Base-by-base conservation (phyloP, 2,797 vertebrate species). In the Poecilia wingei region DNA sequence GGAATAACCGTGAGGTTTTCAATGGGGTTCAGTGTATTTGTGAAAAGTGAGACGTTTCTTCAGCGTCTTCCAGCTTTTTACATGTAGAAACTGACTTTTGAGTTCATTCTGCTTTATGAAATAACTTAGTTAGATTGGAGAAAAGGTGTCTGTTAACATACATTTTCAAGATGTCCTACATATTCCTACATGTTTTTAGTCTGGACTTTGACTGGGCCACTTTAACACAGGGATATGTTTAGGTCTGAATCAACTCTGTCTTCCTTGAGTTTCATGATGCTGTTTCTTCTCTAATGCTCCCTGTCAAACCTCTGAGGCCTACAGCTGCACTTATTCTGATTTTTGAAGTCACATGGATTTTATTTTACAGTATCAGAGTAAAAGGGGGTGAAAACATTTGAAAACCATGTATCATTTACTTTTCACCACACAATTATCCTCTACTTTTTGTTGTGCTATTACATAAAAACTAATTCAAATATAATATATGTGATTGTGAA, bases 361-460 rank as follows among this genome's bases (percentile, higher is more conserved):
- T 28, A 71, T 71, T 71, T 71, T 14, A 71, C 28, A 3, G 43
- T 46, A 31, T 71, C 68, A 71, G 25, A n/a, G 68, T 70, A 69
- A 14, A 69, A 12, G 4, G 6, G 68, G 22, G 41, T 3, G 3
- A 45, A 70, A 45, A 13, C 16, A 33, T 68, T 41, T 68, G 20
- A 39, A 68, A 41, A 66, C 31, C 31, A 66, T 39, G 57, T 9
- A 36, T 20, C 16, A 36, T 36, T 61, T 33, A 6, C 7, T 9
- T 68, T 66, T 39, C 18, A 22, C 18, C 16, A 39, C 16, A 22
- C 36, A 41, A 25, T 68, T 41, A 41, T 13, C 20, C 4, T 4
- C 36, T 25, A 4, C 4, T 0, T 68, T 68, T 41, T 41, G 20
- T 25, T 69, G 22, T 13, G 25, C 12, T 3, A 43, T 43, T 22